Evolutionary conservation across 2,113 vertebrate genomes (phyloP).

Genomic region (Leuciscus idus): DNA sequence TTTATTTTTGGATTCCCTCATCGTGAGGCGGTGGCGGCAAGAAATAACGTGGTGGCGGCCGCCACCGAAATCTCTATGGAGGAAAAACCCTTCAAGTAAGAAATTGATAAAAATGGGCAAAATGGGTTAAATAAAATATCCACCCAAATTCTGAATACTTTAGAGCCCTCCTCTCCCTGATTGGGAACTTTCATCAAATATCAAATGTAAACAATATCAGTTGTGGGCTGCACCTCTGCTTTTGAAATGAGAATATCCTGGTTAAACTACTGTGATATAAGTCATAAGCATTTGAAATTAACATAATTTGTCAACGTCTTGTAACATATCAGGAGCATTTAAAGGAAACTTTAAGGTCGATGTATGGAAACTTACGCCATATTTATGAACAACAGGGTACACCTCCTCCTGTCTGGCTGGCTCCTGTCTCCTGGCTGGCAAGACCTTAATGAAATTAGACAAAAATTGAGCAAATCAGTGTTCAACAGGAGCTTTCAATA

Average conservation of each 20-base stretch:
- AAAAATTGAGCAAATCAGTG: too few species aligned
- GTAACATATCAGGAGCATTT: constrained; percentile 12
- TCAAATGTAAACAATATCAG: constrained; percentile 23
- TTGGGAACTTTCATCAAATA: constrained; percentile 14
- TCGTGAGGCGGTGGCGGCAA: neutral
- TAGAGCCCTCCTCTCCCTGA: constrained; percentile 18
- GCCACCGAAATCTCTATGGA: neutral
- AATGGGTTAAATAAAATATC: constrained; percentile 14
- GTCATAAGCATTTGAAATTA: constrained; percentile 9
- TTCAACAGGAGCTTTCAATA: neutral
- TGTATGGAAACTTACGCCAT: neutral
- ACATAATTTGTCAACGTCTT: neutral
- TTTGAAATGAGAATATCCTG: too few species aligned
- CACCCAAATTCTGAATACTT: constrained; percentile 23
- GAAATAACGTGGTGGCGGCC: neutral
- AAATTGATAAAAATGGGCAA: neutral
- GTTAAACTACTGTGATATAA: constrained; percentile 1
- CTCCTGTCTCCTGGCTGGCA: too few species aligned
- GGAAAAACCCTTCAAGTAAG: neutral
- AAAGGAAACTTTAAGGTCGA: neutral
- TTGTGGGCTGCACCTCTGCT: constrained; percentile 14
- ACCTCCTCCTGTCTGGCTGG: neutral
- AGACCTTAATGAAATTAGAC: too few species aligned
- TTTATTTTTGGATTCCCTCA: too few species aligned
- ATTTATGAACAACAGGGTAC: neutral